Base-by-base conservation (phyloP, 53 echinoderm and acorn worm genomes). In the Echinarachnius parma region DNA sequence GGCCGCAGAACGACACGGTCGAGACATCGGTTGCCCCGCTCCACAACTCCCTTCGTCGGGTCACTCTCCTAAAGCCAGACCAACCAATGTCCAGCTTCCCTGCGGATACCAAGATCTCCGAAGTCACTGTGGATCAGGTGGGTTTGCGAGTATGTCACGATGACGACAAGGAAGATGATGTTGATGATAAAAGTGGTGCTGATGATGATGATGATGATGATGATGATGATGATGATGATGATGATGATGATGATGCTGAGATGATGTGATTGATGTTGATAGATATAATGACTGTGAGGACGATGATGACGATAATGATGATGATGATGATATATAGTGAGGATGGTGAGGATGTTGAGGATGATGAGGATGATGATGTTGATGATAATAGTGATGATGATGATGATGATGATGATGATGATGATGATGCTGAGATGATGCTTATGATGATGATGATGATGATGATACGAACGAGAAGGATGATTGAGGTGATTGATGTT, bases 91-190 rank as follows among this genome's bases (percentile, higher is more conserved):
- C 90, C 16, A 48, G 53, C n/a, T 65, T 87, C 9, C 90, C 84
- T 30, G 18, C 48, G n/a, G 83, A 87, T 28, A 77, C 75, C 31
- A 82, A 79, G 46, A 83, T 61, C 8, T 53, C 47, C 22, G 95
- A 82, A 13, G 75, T 91, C 32, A 53, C 66, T 4, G 72, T 86
- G n/a, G 72, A 84, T 30, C 59, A 78, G 16, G 92, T 92, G 31
- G 39, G 82, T 68, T 9, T 13, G 7, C 7, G 7, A 13, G 13
- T 39, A 7, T 13, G 42, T 13, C 13, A 9, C 13, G 13, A 39
- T 39, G 42, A 39, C 42, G 42, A 9, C n/a, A n/a, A n/a, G n/a
- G n/a, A n/a, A n/a, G n/a, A n/a, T n/a, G n/a, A n/a, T n/a, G n/a
- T n/a, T n/a, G n/a, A n/a, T n/a, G n/a, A n/a, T n/a, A n/a, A n/a